Conservation (phyloP, 2,113 vertebrate species). For the Platanista minor region DNA sequence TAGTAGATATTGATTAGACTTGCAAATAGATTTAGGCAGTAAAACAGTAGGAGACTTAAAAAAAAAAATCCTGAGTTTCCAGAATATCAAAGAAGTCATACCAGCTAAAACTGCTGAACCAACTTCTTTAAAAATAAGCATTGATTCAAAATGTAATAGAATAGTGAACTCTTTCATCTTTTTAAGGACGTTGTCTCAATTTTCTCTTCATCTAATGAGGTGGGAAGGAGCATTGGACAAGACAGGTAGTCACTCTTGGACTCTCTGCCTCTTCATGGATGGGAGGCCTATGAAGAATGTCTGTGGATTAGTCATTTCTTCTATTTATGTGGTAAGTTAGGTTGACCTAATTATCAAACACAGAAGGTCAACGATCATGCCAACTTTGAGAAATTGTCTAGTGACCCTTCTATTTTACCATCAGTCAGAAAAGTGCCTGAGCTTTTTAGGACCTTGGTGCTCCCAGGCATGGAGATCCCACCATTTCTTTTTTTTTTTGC, state of each 20-base stretch:
- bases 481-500: too few relatives aligned
- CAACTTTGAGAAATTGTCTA: not conserved
- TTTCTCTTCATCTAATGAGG: not conserved
- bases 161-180: not conserved
- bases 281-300: not conserved
- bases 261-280: not conserved
- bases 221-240: not conserved
- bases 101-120: not conserved
- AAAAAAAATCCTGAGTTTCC: not conserved
- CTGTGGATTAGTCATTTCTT: not conserved
- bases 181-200: not conserved
- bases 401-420: not conserved
- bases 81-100: not conserved
- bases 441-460: not conserved
- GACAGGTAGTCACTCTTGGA: not conserved
- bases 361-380: not conserved
- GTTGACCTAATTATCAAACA: not conserved
- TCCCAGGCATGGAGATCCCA: not conserved
- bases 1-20: not conserved
- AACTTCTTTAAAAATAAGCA: not conserved
- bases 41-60: not conserved
- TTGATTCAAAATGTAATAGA: not conserved
- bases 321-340: not conserved
- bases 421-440: not conserved
- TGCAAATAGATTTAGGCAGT: not conserved